A percentile compares a stretch with the other conserved stretches of the same genome.
Conservation (phyloP, 2,888 invertebrate genomes). For the Hanleya hanleyi region DNA sequence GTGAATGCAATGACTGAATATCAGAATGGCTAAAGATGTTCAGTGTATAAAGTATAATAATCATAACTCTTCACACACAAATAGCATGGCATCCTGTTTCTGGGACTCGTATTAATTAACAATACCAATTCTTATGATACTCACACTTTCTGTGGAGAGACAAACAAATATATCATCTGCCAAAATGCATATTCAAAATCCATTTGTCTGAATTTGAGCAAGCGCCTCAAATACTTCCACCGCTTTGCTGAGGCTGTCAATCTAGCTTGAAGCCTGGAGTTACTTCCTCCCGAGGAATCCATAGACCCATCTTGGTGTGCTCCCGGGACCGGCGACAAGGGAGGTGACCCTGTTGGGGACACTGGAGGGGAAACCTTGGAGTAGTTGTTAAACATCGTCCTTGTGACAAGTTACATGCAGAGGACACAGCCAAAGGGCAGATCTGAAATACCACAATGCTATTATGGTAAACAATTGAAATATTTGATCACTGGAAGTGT, state of each 20-base stretch:
- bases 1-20: no score
- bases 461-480: no score
- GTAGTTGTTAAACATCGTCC: background rate
- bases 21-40: no score
- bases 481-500: no score
- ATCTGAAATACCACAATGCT: no score
- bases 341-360: slow-evolving; percentile 53
- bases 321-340: slow-evolving; percentile 36
- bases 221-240: slow-evolving; percentile 78
- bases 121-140: no score
- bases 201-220: slow-evolving; percentile 93
- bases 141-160: slow-evolving; percentile 93
- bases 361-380: slow-evolving; percentile 50
- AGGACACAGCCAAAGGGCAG: no score
- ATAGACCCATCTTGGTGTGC: background rate
- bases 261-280: slow-evolving; percentile 29
- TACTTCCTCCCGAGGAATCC: background rate
- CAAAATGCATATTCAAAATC: slow-evolving; percentile 99
- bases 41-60: no score
- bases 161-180: slow-evolving; percentile 98
- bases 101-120: no score
- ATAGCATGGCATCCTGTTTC: no score
- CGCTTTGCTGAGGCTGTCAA: slow-evolving; percentile 86
- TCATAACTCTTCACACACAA: no score
- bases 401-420: no score